Percentiles rank a stretch among this genome's conserved stretches.
Conservation (phyloP, 1,140 invertebrate species). For the Lucilia cuprina region DNA sequence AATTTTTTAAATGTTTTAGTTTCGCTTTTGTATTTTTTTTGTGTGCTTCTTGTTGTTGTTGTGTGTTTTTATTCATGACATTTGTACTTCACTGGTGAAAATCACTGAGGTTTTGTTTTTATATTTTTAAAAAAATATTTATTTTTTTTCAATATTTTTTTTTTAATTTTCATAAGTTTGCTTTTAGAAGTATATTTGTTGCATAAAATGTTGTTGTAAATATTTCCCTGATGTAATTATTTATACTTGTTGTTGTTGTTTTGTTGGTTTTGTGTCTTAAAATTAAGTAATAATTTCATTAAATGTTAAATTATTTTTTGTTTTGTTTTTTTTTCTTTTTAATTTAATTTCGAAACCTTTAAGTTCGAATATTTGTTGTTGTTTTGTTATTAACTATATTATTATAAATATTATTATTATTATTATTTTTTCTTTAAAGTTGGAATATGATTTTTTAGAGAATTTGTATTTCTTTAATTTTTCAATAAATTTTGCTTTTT, state of each 20-base stretch:
- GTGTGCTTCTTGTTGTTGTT: conserved; percentile 25
- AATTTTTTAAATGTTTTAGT: conserved; percentile 4
- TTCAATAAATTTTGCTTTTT: background rate
- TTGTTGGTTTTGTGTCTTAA: background rate
- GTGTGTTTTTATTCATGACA: conserved; percentile 37
- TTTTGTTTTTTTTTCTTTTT: conserved; percentile 23
- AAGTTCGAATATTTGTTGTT: background rate
- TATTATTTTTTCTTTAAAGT: background rate
- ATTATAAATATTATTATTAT: background rate
- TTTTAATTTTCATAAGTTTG: conserved; percentile 13
- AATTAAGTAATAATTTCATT: conserved; percentile 32
- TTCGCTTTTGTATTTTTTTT: background rate
- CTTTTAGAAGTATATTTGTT: conserved; percentile 16
- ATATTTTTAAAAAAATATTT: background rate
- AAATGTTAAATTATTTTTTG: conserved; percentile 12
- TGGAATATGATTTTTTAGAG: conserved; percentile 51
- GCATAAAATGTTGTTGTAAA: conserved; percentile 7
- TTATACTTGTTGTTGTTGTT: conserved; percentile 28
- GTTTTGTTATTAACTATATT: background rate
- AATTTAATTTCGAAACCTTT: conserved; percentile 26
- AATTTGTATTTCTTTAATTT: conserved; percentile 43
- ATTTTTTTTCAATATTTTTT: conserved; percentile 1
- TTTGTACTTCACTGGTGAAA: conserved; percentile 47
- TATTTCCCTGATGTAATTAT: conserved; percentile 34
- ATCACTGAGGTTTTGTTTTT: conserved; percentile 43